These are phyloP conservation scores for Cataglyphis livida DNA, from an alignment of 2,888 invertebrate genomes.

Conservation along the genomic window DNA sequence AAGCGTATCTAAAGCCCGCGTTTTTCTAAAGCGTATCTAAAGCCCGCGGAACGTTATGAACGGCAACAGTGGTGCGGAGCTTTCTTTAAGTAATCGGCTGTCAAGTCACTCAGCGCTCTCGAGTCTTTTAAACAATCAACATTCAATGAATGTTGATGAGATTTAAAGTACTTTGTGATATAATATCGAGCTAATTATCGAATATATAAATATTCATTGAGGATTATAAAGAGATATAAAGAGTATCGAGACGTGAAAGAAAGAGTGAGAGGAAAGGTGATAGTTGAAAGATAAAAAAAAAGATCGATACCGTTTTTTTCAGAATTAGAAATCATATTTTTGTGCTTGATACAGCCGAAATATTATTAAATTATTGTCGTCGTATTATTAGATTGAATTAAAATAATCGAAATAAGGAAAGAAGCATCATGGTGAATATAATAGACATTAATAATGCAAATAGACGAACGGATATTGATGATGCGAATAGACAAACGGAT, in stretches of 20 bases:
- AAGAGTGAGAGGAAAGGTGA: background rate
- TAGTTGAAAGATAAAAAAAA: conserved; percentile 34
- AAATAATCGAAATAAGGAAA: background rate
- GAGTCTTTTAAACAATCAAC: conserved; percentile 3
- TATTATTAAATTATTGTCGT: background rate
- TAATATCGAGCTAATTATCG: conserved; percentile 24
- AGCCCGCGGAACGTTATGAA: background rate
- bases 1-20: background rate
- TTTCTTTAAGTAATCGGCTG: background rate
- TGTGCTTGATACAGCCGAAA: no score
- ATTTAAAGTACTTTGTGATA: conserved; percentile 25
- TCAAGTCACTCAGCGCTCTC: background rate
- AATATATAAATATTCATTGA: conserved; percentile 8
- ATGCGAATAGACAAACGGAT: background rate
- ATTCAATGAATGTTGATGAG: conserved; percentile 4
- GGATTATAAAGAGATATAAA: conserved; percentile 14
- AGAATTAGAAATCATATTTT: conserved; percentile 4
- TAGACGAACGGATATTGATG: no score
- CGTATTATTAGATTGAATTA: background rate
- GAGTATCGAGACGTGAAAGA: background rate
- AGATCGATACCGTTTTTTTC: background rate
- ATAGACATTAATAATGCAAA: background rate
- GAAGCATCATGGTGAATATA: background rate
- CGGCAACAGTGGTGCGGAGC: background rate
- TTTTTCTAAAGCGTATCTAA: no score